Base-by-base conservation (phyloP, 2,888 invertebrate genomes). In the Blera fallax region DNA sequence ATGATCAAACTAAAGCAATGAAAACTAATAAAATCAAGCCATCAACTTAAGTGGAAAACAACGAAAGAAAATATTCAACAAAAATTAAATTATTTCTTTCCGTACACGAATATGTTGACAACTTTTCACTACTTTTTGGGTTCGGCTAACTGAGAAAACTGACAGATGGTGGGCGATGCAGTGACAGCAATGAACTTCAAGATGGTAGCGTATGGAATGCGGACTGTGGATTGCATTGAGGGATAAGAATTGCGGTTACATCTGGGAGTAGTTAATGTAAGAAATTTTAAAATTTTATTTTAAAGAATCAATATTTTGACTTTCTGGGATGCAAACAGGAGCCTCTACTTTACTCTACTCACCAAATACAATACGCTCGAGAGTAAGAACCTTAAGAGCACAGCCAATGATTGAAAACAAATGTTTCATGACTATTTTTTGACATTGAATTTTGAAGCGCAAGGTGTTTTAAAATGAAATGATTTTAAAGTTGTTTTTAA, bases 31-130 rank as follows among this genome's bases (percentile, higher is more conserved):
- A 65, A 83, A 78, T 54, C 1, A 72, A 82, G 65, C 56, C 76
- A 79, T 62, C 34, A 67, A 73, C 52, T 73, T 43, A 73, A 37
- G 34, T 83, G 16, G n/a, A 40, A 40, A 82, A 60, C 10, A 78
- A 69, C 43, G 37, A 79, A 72, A 72, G 21, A 52, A 70, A 72
- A 72, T 54, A 56, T 34, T 64, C 32, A 69, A 70, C 50, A 29
- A 78, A 60, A 69, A 60, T 24, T 21, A 45, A 78, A 70, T 45
- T 34, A 65, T 54, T 67, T 70, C 70, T 79, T 60, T 40, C 21
- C 84, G 80, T 84, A 84, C 84, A 84, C 84, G 74, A 74, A 84
- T 56, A 58, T 84, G 74, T 60, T 84, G 84, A 70, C 58, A 45
- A 60, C 7, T 74, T 74, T 74, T 27, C 83, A 78, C 73, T 45